Conservation (phyloP, 2,888 invertebrate species). For the Chymomyza caudatula region DNA sequence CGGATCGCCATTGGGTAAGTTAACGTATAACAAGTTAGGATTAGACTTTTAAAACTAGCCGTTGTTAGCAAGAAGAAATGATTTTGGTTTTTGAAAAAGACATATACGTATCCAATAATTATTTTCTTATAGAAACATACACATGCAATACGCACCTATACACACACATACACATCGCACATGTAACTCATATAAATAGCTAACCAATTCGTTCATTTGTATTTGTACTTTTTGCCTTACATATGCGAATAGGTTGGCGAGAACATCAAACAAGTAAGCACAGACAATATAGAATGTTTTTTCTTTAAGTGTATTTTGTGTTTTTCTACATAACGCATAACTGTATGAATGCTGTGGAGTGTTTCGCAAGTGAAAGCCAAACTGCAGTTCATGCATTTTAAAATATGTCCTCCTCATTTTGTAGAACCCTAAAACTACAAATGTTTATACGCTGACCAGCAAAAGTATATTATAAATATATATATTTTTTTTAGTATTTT, state of each 20-base stretch:
- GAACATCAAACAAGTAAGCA: conserved; percentile 89
- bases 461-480: conserved; percentile 16
- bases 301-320: conserved; percentile 28
- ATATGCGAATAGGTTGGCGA: conserved; percentile 82
- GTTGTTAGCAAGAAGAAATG: background rate
- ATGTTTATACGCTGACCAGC: background rate
- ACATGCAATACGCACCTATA: conserved; percentile 12
- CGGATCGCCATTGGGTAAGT: conserved; percentile 78
- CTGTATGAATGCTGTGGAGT: conserved; percentile 1
- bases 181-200: conserved; percentile 30
- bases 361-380: conserved; percentile 5
- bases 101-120: conserved; percentile 13
- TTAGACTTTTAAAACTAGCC: background rate
- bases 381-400: conserved; percentile 57
- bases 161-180: conserved; percentile 22
- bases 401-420: conserved; percentile 77
- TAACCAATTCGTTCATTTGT: conserved; percentile 35
- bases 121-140: conserved; percentile 12
- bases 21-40: background rate
- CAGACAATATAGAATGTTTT: conserved; percentile 10
- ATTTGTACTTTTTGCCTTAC: conserved; percentile 33
- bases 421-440: background rate
- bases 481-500: conserved; percentile 21
- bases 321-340: conserved; percentile 12
- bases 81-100: background rate